Percentiles rank a stretch among this genome's conserved stretches.
Evolutionary conservation across 1,140 invertebrate species (phyloP).

Genomic region (Bombus waltoni): DNA sequence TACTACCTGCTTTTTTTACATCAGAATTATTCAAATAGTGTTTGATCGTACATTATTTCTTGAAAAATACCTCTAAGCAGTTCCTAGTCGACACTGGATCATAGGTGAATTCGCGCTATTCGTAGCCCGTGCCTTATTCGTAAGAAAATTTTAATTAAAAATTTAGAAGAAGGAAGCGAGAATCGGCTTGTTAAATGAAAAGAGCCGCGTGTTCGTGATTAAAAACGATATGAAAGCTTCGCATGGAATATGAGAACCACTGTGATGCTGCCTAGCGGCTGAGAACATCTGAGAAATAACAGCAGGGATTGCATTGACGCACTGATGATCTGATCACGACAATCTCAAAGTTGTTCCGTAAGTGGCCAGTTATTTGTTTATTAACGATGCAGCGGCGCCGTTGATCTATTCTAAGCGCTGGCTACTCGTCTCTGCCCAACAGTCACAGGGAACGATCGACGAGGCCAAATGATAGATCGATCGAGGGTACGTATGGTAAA

Average conservation of each 20-base stretch:
- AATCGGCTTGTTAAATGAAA: too few relatives aligned
- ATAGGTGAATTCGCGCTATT: too few relatives aligned
- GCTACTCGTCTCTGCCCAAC: slow-evolving; percentile 15
- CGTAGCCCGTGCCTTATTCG: too few relatives aligned
- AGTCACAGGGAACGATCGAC: slow-evolving; percentile 24
- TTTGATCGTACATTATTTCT: too few relatives aligned
- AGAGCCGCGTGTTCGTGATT: neutral
- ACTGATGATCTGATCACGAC: slow-evolving; percentile 35
- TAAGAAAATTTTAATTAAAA: too few relatives aligned
- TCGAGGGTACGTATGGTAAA: slow-evolving; percentile 14
- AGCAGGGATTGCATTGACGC: slow-evolving; percentile 39
- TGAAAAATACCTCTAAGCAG: too few relatives aligned
- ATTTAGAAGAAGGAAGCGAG: too few relatives aligned
- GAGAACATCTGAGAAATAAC: slow-evolving; percentile 41
- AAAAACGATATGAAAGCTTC: neutral
- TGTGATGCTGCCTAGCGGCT: neutral
- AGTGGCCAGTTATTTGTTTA: slow-evolving; percentile 56
- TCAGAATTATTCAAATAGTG: too few relatives aligned
- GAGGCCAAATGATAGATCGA: slow-evolving; percentile 45
- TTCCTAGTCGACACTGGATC: too few relatives aligned
- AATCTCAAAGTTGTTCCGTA: slow-evolving; percentile 44
- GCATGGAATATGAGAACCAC: slow-evolving; percentile 19
- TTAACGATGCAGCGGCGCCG: slow-evolving; percentile 42
- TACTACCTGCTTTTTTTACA: too few relatives aligned
- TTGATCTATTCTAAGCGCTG: slow-evolving; percentile 48